Percentiles rank a stretch among this genome's conserved stretches.
Evolutionary conservation across 2,113 vertebrate species (phyloP).

Genomic region (Propithecus coquereli): DNA sequence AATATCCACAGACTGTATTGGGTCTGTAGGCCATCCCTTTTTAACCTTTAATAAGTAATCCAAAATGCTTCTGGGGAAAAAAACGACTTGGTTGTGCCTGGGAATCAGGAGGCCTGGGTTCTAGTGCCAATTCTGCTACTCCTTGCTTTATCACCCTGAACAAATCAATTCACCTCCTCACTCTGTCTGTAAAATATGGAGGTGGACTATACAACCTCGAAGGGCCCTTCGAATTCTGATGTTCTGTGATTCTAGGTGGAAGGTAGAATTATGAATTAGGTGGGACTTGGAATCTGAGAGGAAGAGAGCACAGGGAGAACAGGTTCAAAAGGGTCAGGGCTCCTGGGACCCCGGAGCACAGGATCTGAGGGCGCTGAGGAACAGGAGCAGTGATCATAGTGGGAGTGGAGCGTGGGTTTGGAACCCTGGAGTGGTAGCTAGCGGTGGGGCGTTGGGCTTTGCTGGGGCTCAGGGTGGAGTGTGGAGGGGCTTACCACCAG

Average conservation of each 20-base stretch:
- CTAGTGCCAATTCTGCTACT: background rate
- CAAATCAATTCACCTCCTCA: background rate
- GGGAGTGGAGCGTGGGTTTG: background rate
- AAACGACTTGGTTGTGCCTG: background rate
- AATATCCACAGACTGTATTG: background rate
- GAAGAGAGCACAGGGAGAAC: background rate
- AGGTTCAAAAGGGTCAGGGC: background rate
- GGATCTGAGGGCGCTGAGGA: background rate
- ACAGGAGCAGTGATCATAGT: rapidly evolving
- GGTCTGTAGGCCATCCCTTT: background rate
- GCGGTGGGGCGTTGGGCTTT: rapidly evolving
- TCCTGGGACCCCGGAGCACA: background rate
- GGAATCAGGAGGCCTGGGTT: background rate
- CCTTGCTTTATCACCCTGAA: background rate
- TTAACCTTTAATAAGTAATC: background rate
- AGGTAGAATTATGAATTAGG: background rate
- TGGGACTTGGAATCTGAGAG: background rate
- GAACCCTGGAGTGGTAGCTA: too few species aligned
- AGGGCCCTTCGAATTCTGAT: background rate
- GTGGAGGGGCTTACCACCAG: constrained; percentile 80
- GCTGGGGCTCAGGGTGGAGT: rapidly evolving
- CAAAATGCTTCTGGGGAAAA: background rate
- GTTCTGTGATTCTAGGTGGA: background rate
- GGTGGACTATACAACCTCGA: background rate
- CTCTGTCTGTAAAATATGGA: background rate